Evolutionary conservation across 1,140 invertebrate genomes (phyloP), one percentile per base, ranked within the genome.

Genomic region (Trichonephila clavata): DNA sequence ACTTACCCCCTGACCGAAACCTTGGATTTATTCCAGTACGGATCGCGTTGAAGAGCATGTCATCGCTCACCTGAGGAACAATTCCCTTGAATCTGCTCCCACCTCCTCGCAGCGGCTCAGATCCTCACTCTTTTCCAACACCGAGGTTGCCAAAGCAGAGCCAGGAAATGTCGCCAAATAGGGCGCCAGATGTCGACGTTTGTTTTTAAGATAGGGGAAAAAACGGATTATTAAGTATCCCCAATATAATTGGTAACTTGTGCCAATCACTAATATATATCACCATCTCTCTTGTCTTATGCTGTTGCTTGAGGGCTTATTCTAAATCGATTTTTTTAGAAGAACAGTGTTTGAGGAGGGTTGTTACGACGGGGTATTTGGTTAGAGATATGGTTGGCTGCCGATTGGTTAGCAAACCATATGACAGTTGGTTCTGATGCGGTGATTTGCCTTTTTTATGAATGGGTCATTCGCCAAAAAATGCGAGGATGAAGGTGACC

Each of bases 1-100:
- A 89, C 87, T 89, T 43, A 89, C 87, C 87, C 87, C 65, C 32
- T 71, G 10, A 71, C 39, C 39, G 65, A 68, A 71, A 68, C 87
- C 65, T 89, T 89, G 87, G 65, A 89, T 43, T 89, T 89, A 89
- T 89, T 89, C 87, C 87, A 89, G 87, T 71, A 65, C 65, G 65
- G 65, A 20, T 63, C 84, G 39, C 87, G 63, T 5, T 14, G 32
- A 57, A 39, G 63, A 68, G 21, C 84, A 50, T 27, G 86, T 68
- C 87, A 77, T 89, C 65, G 65, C 39, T 68, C 87, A 89, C 87
- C 87, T 89, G 65, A 71, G 87, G 71, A 71, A 89, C 87, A 89
- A 89, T 68, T 89, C 87, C 21, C 43, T 77, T 59, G n/a, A 59
- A 60, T 86, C 87, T 89, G 57, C 87, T 50, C 63, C 63, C n/a